Evolutionary conservation across 1,140 invertebrate species (phyloP).

Genomic region (Schlechtendalia chinensis): DNA sequence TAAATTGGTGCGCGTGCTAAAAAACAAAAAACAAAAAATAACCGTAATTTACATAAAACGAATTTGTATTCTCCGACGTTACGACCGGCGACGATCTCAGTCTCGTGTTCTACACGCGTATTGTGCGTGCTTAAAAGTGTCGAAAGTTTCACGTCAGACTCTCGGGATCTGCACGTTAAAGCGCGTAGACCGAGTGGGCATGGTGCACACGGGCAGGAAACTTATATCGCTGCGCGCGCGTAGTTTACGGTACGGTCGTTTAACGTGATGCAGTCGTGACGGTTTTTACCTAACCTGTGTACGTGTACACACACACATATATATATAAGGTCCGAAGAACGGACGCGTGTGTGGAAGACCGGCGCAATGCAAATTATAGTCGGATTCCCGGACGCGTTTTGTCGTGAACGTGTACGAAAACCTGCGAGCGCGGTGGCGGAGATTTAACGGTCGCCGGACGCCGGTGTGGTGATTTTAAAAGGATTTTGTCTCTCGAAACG

Average conservation of each 20-base stretch:
- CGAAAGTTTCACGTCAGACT: neutral
- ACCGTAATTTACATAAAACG: constrained; percentile 27
- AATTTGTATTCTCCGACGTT: constrained; percentile 44
- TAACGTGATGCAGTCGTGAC: neutral
- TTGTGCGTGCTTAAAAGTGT: neutral
- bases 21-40: neutral
- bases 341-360: too few relatives aligned
- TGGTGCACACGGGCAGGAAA: too few relatives aligned
- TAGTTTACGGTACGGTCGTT: neutral
- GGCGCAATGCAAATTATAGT: too few relatives aligned
- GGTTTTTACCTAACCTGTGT: neutral
- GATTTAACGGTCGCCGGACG: too few relatives aligned
- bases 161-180: neutral
- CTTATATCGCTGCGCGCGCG: neutral
- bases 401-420: too few relatives aligned
- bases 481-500: too few relatives aligned
- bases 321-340: too few relatives aligned
- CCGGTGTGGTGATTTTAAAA: too few relatives aligned
- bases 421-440: too few relatives aligned
- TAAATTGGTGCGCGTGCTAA: neutral
- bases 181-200: neutral
- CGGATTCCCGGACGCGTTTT: too few relatives aligned
- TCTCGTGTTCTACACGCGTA: neutral
- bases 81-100: neutral
- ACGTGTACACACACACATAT: neutral